phyloP scores from a whole-genome alignment of 2,888 invertebrate species.

The Drosophila antonietae region DNA sequence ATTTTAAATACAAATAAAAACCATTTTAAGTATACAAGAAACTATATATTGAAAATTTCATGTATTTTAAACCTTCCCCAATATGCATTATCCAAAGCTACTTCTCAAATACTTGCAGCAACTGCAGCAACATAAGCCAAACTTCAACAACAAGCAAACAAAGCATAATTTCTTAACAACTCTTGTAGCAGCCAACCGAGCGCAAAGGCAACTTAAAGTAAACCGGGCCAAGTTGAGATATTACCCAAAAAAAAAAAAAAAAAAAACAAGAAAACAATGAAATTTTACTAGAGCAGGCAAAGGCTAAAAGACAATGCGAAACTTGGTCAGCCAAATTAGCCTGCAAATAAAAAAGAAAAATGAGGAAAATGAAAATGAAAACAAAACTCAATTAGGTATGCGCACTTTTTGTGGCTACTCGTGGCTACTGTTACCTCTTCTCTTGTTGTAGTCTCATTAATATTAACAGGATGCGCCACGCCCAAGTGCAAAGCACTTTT shows the following conservation, averaged over 20 bases:
- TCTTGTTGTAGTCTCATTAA: conserved; percentile 45
- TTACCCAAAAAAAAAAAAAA: not conserved
- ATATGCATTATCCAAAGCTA: not conserved
- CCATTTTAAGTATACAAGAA: not conserved
- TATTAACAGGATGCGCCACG: conserved; percentile 39
- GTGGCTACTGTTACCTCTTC: conserved; percentile 1
- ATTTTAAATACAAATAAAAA: not conserved
- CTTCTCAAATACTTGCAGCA: not conserved
- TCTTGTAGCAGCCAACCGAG: not conserved
- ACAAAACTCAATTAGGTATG: conserved; percentile 51
- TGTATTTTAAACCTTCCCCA: too few species aligned
- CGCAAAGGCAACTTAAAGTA: not conserved
- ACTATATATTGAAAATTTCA: not conserved
- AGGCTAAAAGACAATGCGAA: conserved; percentile 36
- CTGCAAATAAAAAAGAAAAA: conserved; percentile 8
- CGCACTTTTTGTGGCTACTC: conserved; percentile 42
- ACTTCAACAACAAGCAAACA: not conserved
- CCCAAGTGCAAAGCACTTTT: conserved; percentile 46
- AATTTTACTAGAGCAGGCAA: not conserved
- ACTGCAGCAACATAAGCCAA: conserved; percentile 5
- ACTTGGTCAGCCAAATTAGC: conserved; percentile 51
- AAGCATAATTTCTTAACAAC: conserved; percentile 5
- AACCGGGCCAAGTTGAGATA: conserved; percentile 32
- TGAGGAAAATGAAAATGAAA: not conserved
- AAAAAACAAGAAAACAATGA: conserved; percentile 20